These are phyloP conservation scores for Athene noctua DNA, from an alignment of 2,113 vertebrate species.

Conservation along the genomic window DNA sequence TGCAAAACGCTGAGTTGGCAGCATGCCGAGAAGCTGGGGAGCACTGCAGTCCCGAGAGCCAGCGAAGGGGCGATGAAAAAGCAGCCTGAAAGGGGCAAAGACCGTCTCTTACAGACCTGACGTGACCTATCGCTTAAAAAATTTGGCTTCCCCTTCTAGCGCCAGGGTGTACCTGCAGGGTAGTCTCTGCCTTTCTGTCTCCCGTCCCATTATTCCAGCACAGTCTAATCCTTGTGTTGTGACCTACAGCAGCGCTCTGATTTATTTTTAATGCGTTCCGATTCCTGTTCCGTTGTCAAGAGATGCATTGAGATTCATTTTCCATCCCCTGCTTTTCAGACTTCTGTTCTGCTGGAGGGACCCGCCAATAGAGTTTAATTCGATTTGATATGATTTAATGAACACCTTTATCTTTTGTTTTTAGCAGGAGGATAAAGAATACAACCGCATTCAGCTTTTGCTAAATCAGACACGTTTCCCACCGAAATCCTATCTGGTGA, in stretches of 20 bases:
- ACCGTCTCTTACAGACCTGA: background rate
- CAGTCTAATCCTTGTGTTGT: conserved; percentile 47
- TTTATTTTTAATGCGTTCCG: conserved; percentile 58
- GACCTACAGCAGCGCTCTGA: conserved; percentile 61
- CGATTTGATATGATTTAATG: conserved; percentile 61
- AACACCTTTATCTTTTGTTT: conserved; percentile 69
- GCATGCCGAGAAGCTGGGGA: background rate
- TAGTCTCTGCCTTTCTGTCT: background rate
- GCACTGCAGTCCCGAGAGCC: background rate
- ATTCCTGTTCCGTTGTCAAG: conserved; percentile 44
- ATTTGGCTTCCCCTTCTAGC: background rate
- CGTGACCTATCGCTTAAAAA: background rate
- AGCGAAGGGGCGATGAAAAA: background rate
- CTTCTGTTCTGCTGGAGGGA: conserved; percentile 58
- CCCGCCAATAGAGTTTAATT: conserved; percentile 56
- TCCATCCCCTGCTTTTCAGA: conserved; percentile 44
- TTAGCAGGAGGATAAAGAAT: conserved; percentile 41
- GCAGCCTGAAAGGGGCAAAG: background rate
- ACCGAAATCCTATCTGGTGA: conserved; percentile 63
- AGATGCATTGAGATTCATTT: conserved; percentile 62
- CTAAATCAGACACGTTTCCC: conserved; percentile 65
- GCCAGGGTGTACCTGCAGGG: conserved; percentile 13
- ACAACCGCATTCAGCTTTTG: conserved; percentile 51
- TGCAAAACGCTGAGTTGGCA: background rate
- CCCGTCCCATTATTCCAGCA: conserved; percentile 24